Base-by-base conservation (phyloP, 1,140 invertebrate species). In the Macrobrachium rosenbergii region DNA sequence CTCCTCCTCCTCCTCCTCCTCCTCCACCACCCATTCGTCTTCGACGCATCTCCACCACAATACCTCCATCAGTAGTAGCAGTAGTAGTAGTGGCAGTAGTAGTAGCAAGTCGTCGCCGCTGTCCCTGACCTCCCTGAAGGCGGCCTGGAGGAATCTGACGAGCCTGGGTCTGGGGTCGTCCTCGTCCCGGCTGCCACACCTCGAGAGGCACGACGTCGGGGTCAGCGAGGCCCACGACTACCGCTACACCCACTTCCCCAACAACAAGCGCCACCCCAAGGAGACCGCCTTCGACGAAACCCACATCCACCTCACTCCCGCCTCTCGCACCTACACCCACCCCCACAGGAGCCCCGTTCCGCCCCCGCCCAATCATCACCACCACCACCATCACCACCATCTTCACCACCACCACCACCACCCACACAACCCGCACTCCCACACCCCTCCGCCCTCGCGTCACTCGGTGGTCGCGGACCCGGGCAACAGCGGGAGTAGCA, bases 161-260 rank as follows among this genome's bases (percentile, higher is more conserved):
- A 82, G 82, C 81, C 76, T 90, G 43, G 84, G 88, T 5, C 69
- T 83, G 52, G 83, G 88, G 17, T 75, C 88, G 23, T 83, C 88
- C 16, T 75, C 88, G 23, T 83, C 88, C 6, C 84, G 86, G 52
- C 87, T 89, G 19, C 89, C 88, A 19, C 89, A 90, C 83, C 72
- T 89, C 69, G 89, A 89, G 82, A 67, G 89, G 21, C 59, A 62
- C 77, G 81, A 85, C 78, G 82, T 79, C 58, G 79, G 83, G 58
- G 73, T 63, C 83, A 80, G 80, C 78, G 75, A 89, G 73, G 87
- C 87, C 59, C 88, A 90, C 64, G 91, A 91, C 88, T 88, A 89
- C 79, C 86, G 91, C 59, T 91, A 91, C 82, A 91, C 91, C 6
- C 91, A 90, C 83, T 90, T 91, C 82, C 91, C 82, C 82, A 80